A percentile compares a stretch with the other conserved stretches of the same genome.
These are phyloP conservation scores for Torymus aiolomorphi DNA, from an alignment of 2,888 invertebrate genomes.

Conservation along the genomic window DNA sequence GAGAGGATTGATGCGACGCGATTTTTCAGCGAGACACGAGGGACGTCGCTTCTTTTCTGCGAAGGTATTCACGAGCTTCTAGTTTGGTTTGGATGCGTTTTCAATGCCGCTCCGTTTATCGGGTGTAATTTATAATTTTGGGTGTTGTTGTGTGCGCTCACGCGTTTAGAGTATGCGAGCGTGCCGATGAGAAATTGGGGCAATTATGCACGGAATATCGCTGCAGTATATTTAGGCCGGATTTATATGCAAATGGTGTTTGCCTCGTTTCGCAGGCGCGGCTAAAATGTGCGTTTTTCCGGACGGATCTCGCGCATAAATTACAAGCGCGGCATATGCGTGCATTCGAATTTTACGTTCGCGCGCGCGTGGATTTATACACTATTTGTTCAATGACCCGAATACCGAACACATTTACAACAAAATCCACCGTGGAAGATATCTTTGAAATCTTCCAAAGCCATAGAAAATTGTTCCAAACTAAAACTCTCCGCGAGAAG, in stretches of 20 bases:
- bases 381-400: too few species aligned
- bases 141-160: background rate
- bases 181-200: conserved; percentile 28
- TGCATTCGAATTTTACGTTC: too few species aligned
- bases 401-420: too few species aligned
- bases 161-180: background rate
- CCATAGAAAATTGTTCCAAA: too few species aligned
- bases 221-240: background rate
- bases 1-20: conserved; percentile 48
- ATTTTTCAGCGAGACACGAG: conserved; percentile 42
- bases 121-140: conserved; percentile 45
- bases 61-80: conserved; percentile 17
- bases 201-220: background rate
- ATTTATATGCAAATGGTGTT: background rate
- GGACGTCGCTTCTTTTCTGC: background rate
- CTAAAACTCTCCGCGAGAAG: too few species aligned
- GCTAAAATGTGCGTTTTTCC: too few species aligned
- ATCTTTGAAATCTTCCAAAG: too few species aligned
- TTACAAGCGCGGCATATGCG: too few species aligned
- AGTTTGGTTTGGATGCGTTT: conserved; percentile 17
- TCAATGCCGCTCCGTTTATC: conserved; percentile 34
- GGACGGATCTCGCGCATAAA: too few species aligned
- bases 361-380: too few species aligned
- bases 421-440: too few species aligned
- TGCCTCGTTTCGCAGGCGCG: background rate